Evolutionary conservation across 2,888 invertebrate species (phyloP).

Genomic region (Steromphala cineraria): DNA sequence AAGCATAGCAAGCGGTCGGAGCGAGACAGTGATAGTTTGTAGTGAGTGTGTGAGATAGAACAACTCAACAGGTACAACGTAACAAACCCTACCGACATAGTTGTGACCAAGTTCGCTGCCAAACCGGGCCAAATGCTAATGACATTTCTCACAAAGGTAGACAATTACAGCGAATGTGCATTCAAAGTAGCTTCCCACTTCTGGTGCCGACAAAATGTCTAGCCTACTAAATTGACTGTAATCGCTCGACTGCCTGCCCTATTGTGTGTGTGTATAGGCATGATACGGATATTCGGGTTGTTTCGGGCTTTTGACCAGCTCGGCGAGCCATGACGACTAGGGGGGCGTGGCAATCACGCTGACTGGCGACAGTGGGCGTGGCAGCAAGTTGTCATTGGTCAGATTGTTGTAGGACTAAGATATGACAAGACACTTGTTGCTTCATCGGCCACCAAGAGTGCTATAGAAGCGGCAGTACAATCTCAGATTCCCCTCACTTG

Average conservation of each 20-base stretch:
- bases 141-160: conserved; percentile 8
- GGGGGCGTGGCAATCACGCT: neutral
- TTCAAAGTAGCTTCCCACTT: conserved; percentile 3
- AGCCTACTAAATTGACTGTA: conserved; percentile 17
- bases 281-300: neutral
- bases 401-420: neutral
- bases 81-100: neutral
- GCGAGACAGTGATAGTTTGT: neutral
- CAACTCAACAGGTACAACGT: neutral
- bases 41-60: neutral
- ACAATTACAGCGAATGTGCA: neutral
- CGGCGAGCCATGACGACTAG: neutral
- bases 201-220: conserved; percentile 5
- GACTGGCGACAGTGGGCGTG: neutral
- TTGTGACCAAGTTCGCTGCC: neutral
- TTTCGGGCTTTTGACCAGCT: neutral
- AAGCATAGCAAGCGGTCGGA: no score
- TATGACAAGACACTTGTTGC: neutral
- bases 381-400: neutral
- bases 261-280: conserved; percentile 2
- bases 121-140: neutral
- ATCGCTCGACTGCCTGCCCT: conserved; percentile 1
- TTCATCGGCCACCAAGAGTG: neutral
- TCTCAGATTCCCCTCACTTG: neutral
- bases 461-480: neutral